Base-by-base conservation (phyloP, 2,113 vertebrate genomes). In the Empidonax alnorum region DNA sequence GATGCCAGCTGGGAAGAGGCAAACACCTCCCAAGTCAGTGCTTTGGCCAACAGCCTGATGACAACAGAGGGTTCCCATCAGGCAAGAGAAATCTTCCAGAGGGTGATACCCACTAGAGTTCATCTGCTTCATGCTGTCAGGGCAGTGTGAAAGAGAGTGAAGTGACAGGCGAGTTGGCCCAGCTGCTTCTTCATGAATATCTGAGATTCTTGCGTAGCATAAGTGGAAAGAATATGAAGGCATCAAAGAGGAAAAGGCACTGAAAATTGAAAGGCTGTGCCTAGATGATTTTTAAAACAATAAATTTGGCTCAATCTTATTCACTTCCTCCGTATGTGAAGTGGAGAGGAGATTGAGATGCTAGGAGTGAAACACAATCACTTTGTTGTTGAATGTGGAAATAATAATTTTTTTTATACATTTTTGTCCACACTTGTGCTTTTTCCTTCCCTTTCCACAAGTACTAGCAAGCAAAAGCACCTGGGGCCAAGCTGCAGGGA, bases 1-100 rank as follows among this genome's bases (percentile, higher is more conserved):
- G 41, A 65, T 91, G 90, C 83, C 88, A 96, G 85, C 82, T 96
- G 96, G 79, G 93, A 90, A 86, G 90, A 92, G 76, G 92, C 68
- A 72, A 92, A 92, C 73, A n/a, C 56, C 41, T 95, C 93, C 85
- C 73, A 71, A 88, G 76, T 86, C 85, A 78, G 85, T 86, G 68
- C 73, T 80, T 94, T 90, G 87, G 90, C 94, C 95, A 93, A 59
- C 65, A 94, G 82, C 85, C 90, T 93, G 85, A 88, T 93, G 87
- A 86, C 63, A 94, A 79, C 91, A 94, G 90, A 94, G 96, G 92
- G 88, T 88, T 97, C 85, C 80, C 93, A 88, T 97, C 95, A 96
- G 63, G 79, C 67, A 71, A 90, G 90, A 92, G 93, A 94, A 96
- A 90, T 96, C 91, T 93, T 96, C 94, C 92, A 95, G 89, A 86